Evolutionary conservation across 2,888 invertebrate species (phyloP).

Genomic region (Magallana nippona): DNA sequence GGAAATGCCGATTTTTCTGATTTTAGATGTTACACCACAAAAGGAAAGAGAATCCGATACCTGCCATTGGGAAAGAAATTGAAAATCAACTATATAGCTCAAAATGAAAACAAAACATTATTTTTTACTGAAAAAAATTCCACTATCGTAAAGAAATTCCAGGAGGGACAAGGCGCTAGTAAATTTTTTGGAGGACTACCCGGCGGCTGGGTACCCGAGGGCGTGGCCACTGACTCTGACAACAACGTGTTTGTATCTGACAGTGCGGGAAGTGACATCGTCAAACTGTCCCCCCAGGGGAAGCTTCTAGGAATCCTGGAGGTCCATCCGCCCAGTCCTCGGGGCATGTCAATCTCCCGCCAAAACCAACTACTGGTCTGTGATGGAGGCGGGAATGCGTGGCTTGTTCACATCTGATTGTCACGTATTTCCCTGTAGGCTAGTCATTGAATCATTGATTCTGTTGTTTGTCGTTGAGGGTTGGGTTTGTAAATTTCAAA

Average conservation of each 20-base stretch:
- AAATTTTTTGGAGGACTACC: background rate
- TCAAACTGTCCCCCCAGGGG: conserved; percentile 3
- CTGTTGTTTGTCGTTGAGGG: too few relatives aligned
- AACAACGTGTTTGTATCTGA: conserved; percentile 1
- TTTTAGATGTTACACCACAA: background rate
- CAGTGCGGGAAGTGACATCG: background rate
- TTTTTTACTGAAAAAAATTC: background rate
- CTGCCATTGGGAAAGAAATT: background rate
- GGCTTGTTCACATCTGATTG: background rate
- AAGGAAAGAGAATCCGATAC: conserved; percentile 7
- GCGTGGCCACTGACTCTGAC: background rate
- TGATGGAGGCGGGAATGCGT: background rate
- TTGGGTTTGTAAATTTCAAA: too few relatives aligned
- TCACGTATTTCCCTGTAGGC: background rate
- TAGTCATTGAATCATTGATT: too few relatives aligned
- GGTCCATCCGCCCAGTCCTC: background rate
- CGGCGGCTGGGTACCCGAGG: background rate
- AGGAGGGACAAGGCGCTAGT: background rate
- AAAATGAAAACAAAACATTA: background rate
- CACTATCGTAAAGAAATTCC: background rate
- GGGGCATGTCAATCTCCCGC: conserved; percentile 1
- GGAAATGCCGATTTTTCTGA: conserved; percentile 4
- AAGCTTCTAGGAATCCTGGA: background rate
- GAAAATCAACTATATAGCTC: background rate
- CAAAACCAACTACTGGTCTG: background rate